These are phyloP conservation scores for Pandemis heparana DNA, from an alignment of 2,888 invertebrate species.

Conservation along the genomic window DNA sequence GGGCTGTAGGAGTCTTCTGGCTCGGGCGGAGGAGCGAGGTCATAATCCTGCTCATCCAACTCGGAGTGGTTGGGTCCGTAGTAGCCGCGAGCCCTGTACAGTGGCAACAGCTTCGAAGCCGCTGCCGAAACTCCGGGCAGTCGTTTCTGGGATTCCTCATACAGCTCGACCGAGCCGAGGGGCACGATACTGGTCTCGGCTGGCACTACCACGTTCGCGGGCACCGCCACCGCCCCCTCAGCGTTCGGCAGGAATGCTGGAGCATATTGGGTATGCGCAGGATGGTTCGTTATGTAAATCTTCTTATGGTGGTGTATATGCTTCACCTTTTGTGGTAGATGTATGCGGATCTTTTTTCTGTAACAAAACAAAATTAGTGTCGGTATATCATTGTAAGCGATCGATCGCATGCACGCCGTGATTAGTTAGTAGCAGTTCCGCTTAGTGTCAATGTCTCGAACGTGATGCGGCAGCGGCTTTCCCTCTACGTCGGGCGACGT, in stretches of 20 bases:
- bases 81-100: conserved; percentile 79
- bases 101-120: conserved; percentile 74
- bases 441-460: conserved; percentile 74
- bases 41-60: conserved; percentile 73
- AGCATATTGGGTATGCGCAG: conserved; percentile 78
- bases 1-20: conserved; percentile 62
- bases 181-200: conserved; percentile 67
- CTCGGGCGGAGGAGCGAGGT: conserved; percentile 65
- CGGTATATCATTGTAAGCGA: conserved; percentile 58
- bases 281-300: conserved; percentile 82
- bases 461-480: conserved; percentile 76
- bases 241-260: conserved; percentile 78
- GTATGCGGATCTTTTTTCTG: conserved; percentile 85
- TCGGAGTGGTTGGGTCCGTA: conserved; percentile 75
- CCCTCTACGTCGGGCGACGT: conserved; percentile 64
- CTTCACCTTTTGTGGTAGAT: conserved; percentile 85
- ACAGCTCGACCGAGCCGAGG: conserved; percentile 69
- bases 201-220: conserved; percentile 70
- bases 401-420: conserved; percentile 67
- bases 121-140: conserved; percentile 59
- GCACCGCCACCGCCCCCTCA: conserved; percentile 74
- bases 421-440: conserved; percentile 62
- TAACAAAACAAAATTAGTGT: conserved; percentile 72
- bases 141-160: conserved; percentile 65
- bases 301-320: conserved; percentile 85